Base-by-base conservation (phyloP, 2,888 invertebrate species). In the Sclerodermus sp. region DNA sequence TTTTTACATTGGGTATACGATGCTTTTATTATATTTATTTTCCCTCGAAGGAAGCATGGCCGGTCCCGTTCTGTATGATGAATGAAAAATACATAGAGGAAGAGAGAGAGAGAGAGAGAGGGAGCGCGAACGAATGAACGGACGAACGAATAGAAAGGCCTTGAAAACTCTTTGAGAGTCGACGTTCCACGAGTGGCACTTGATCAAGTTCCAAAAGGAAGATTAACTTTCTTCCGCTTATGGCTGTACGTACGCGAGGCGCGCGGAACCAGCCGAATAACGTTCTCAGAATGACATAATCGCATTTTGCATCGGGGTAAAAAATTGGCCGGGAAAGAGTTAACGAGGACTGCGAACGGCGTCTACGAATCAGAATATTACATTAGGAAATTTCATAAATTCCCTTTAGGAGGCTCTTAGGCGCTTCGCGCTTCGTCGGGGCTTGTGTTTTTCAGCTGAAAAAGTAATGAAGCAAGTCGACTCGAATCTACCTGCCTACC, bases 371-470 rank as follows among this genome's bases (percentile, higher is more conserved):
- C 69, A 58, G 74, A 74, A 74, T 74, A 77, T 74, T 74, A 68
- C 71, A 76, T 77, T 74, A 73, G 62, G 58, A 74, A 74, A 76
- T 75, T 77, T 76, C 72, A 77, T 76, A 74, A 76, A 77, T 77
- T 77, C 77, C 62, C 76, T 77, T 77, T 77, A 73, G 67, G 53
- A 53, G 60, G 66, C 71, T 73, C 71, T 72, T 70, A 71, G 70
- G 66, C 61, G 66, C 61, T 62, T 64, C 60, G 66, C 62, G 69
- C 62, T 64, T 60, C 62, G 62, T 49, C 63, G 60, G 60, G 60
- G 51, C 62, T 60, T 66, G 70, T 74, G 73, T 77, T 77, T 77
- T 75, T 73, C 70, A 59, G 64, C 29, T 77, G 73, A 72, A 77
- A 77, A 69, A 71, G 53, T 74, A 73, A 77, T 74, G 69, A 73